phyloP scores from a whole-genome alignment of 2,113 vertebrate genomes.

The Tringa solitaria region DNA sequence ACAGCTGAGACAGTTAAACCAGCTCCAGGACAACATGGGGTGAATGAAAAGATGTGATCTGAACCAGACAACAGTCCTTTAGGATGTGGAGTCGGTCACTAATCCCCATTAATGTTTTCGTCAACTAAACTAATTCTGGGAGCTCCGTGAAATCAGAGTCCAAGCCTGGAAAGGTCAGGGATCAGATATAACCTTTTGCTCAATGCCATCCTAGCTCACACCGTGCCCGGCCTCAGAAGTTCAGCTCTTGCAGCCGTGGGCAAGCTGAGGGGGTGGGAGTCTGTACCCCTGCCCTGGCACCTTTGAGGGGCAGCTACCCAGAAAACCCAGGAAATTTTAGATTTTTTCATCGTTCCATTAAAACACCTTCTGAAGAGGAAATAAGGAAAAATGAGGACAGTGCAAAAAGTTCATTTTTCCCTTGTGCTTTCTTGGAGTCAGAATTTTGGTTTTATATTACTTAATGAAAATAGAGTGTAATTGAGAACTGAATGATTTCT shows the following conservation, averaged over 20 bases:
- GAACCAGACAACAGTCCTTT: neutral
- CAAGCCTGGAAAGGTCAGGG: conserved; percentile 42
- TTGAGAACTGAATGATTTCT: conserved; percentile 16
- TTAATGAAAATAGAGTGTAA: conserved; percentile 21
- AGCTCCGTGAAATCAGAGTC: conserved; percentile 35
- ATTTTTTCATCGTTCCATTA: neutral
- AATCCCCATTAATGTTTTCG: conserved; percentile 9
- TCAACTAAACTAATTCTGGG: neutral
- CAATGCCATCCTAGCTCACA: neutral
- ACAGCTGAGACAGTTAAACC: neutral
- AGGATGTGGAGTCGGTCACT: neutral
- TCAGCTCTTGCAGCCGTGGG: neutral
- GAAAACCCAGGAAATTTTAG: neutral
- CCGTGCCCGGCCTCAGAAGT: neutral
- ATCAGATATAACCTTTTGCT: conserved; percentile 46
- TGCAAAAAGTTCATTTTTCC: neutral
- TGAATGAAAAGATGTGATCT: neutral
- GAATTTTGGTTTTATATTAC: neutral
- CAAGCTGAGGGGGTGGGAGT: neutral
- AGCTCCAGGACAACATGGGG: accelerated
- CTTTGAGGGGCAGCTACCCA: neutral
- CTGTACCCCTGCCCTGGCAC: neutral
- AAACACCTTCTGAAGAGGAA: neutral
- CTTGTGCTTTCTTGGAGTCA: neutral
- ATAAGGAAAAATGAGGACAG: neutral